Evolutionary conservation across 1,140 invertebrate genomes (phyloP).

Genomic region (Delia radicum): DNA sequence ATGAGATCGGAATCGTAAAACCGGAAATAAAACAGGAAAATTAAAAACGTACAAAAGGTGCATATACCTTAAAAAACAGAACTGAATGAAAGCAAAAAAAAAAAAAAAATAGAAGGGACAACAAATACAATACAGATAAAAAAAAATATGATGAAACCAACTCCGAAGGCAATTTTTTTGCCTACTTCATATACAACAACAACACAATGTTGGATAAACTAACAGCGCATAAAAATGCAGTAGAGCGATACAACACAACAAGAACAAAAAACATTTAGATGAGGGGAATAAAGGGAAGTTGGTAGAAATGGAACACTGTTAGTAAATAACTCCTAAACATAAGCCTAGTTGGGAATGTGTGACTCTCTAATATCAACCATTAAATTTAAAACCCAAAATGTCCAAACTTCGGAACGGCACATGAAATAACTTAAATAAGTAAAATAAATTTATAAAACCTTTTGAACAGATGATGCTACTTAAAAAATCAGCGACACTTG

Average conservation of each 20-base stretch:
- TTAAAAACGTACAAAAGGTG: conserved; percentile 57
- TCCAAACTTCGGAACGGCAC: too few species aligned
- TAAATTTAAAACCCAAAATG: too few species aligned
- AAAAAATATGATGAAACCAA: conserved; percentile 11
- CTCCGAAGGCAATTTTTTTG: conserved; percentile 15
- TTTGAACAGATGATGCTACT: too few species aligned
- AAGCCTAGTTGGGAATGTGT: background rate
- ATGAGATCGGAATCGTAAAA: conserved; percentile 55
- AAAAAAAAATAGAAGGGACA: background rate
- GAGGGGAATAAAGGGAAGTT: background rate
- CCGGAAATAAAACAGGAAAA: conserved; percentile 57
- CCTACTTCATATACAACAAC: background rate
- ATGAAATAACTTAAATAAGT: too few species aligned
- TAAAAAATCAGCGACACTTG: too few species aligned
- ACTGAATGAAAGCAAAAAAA: background rate
- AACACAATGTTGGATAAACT: background rate
- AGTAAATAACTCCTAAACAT: background rate
- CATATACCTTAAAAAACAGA: conserved; percentile 24
- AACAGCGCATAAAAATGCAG: conserved; percentile 9
- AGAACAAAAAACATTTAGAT: background rate
- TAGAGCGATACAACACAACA: background rate
- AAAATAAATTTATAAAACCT: too few species aligned
- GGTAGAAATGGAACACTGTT: background rate
- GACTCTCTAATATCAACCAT: background rate
- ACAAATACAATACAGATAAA: conserved; percentile 28